Evolutionary conservation across 1,140 invertebrate species (phyloP).

Genomic region (Euwallacea similis): DNA sequence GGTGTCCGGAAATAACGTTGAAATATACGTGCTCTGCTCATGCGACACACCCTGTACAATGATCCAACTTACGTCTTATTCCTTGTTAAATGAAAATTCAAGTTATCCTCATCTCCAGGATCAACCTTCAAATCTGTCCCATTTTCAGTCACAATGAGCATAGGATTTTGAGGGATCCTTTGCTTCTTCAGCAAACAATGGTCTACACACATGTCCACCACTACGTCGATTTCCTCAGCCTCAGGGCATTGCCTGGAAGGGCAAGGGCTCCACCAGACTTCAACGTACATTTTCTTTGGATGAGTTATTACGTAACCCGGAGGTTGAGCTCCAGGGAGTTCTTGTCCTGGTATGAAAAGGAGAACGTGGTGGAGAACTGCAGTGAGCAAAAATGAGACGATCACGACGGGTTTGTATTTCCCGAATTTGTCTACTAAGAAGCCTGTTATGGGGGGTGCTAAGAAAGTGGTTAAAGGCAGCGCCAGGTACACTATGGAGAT

Average conservation of each 20-base stretch:
- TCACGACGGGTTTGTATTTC: constrained; percentile 76
- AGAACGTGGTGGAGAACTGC: constrained; percentile 73
- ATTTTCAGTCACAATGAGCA: constrained; percentile 26
- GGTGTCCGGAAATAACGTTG: too few relatives aligned
- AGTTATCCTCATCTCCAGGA: constrained; percentile 57
- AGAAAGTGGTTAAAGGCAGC: constrained; percentile 77
- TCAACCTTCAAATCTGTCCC: constrained; percentile 30
- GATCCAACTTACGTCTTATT: constrained; percentile 50
- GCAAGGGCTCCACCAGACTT: constrained; percentile 79
- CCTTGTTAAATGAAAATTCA: constrained; percentile 58
- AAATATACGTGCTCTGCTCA: too few relatives aligned
- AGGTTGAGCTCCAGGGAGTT: constrained; percentile 70
- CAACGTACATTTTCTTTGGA: constrained; percentile 66
- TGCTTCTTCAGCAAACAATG: constrained; percentile 62
- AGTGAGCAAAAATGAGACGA: constrained; percentile 71
- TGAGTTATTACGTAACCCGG: constrained; percentile 72
- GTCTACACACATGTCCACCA: constrained; percentile 68
- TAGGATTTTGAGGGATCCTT: constrained; percentile 15
- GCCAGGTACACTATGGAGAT: constrained; percentile 82
- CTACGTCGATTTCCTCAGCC: constrained; percentile 69
- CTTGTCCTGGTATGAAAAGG: constrained; percentile 72
- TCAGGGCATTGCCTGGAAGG: constrained; percentile 73
- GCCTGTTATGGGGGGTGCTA: constrained; percentile 77
- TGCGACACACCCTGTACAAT: too few relatives aligned
- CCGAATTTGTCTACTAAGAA: constrained; percentile 80